These are phyloP conservation scores for Pontoporia blainvillei DNA, from an alignment of 2,113 vertebrate species.

Conservation along the genomic window DNA sequence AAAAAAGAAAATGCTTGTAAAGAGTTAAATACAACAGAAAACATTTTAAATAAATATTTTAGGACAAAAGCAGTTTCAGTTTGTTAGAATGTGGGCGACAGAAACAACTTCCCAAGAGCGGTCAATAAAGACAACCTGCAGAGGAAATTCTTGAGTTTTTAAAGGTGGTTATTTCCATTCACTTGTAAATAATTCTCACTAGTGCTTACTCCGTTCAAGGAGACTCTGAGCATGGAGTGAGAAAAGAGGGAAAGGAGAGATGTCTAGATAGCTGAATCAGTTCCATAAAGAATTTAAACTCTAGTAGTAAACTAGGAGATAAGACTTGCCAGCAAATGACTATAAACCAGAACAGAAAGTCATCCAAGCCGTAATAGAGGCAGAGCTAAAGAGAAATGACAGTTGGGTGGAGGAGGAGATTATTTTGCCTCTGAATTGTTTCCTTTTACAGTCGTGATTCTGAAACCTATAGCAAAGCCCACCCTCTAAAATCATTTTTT, in stretches of 20 bases:
- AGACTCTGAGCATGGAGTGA: neutral
- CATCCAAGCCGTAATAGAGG: neutral
- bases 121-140: neutral
- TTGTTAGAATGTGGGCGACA: neutral
- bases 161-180: neutral
- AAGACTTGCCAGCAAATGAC: neutral
- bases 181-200: neutral
- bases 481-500: neutral
- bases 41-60: neutral
- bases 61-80: neutral
- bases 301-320: neutral
- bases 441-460: neutral
- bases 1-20: neutral
- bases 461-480: neutral
- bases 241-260: neutral
- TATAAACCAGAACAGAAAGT: neutral
- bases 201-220: neutral
- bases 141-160: neutral
- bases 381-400: neutral
- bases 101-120: slow-evolving; percentile 10
- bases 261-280: neutral
- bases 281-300: slow-evolving; percentile 21
- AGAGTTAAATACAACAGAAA: neutral
- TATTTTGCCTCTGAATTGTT: neutral
- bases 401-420: neutral